Conservation (phyloP, 35 echinoderm and acorn worm genomes). For the Ophioderma brevispina region DNA sequence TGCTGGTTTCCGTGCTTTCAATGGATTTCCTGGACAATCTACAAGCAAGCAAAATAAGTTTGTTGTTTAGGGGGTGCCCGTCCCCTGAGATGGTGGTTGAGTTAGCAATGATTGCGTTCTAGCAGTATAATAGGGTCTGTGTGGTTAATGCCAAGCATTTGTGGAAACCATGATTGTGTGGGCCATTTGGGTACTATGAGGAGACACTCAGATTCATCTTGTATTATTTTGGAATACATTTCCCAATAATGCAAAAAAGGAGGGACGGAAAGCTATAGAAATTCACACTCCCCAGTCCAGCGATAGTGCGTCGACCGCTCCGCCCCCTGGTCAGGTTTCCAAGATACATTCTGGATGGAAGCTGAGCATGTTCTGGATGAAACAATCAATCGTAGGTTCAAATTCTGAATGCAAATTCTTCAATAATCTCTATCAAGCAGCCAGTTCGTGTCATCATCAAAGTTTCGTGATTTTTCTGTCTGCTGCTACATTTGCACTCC, state of each 20-base stretch:
- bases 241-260: conserved; percentile 50
- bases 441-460: conserved; percentile 75
- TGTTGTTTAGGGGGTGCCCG: conserved; percentile 17
- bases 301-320: conserved; percentile 71
- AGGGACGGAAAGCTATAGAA: conserved; percentile 69
- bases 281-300: conserved; percentile 61
- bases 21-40: conserved; percentile 70
- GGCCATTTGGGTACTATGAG: conserved; percentile 86
- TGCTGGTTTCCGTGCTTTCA: conserved; percentile 24
- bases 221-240: conserved; percentile 52
- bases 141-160: conserved; percentile 38
- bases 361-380: conserved; percentile 62
- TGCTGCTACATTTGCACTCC: conserved; percentile 40
- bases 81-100: conserved; percentile 16
- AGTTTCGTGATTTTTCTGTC: conserved; percentile 55
- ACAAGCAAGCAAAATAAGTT: conserved; percentile 55
- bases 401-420: conserved; percentile 21
- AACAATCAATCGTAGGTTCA: conserved; percentile 60
- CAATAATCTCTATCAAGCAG: conserved; percentile 64
- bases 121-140: conserved; percentile 7
- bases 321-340: conserved; percentile 70
- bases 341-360: conserved; percentile 68
- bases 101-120: not conserved
- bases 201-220: conserved; percentile 55
- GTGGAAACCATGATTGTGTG: conserved; percentile 77